Conservation (phyloP, 1,140 invertebrate species). For the Holcopasites calliopsidis region DNA sequence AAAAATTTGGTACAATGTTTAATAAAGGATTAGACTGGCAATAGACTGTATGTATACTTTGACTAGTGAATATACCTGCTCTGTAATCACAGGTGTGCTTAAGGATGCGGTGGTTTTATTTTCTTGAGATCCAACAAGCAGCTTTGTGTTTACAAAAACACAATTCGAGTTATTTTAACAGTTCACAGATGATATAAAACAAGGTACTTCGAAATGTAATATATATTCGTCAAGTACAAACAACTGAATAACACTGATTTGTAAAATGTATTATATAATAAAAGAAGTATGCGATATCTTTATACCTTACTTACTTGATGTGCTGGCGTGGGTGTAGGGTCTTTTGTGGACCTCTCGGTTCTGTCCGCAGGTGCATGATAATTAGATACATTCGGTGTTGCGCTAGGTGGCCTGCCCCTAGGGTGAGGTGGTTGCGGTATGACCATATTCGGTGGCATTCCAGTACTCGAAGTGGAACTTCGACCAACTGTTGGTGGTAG, state of each 20-base stretch:
- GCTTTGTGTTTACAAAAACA: constrained; percentile 74
- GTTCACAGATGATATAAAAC: constrained; percentile 28
- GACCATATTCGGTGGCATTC: constrained; percentile 81
- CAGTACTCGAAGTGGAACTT: constrained; percentile 78
- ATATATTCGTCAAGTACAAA: constrained; percentile 5
- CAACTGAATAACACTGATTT: not conserved
- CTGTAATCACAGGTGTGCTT: constrained; percentile 78
- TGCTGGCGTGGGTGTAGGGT: constrained; percentile 75
- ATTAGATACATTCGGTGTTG: constrained; percentile 72
- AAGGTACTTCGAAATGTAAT: constrained; percentile 26
- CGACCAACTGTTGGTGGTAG: constrained; percentile 81
- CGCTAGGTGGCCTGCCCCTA: constrained; percentile 69
- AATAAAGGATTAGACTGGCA: constrained; percentile 13
- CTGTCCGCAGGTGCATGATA: constrained; percentile 77
- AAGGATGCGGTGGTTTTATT: constrained; percentile 77
- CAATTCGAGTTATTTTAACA: constrained; percentile 58
- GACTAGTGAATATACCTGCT: constrained; percentile 75
- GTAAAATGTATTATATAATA: constrained; percentile 9
- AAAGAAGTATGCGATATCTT: constrained; percentile 9
- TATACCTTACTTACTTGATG: constrained; percentile 74
- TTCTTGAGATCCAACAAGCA: constrained; percentile 78
- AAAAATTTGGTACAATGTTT: constrained; percentile 24
- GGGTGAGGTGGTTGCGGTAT: constrained; percentile 82
- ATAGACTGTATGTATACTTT: constrained; percentile 55
- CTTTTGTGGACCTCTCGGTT: constrained; percentile 78